These are phyloP conservation scores for Florisuga fusca DNA, from an alignment of 2,797 vertebrate genomes.

Conservation along the genomic window DNA sequence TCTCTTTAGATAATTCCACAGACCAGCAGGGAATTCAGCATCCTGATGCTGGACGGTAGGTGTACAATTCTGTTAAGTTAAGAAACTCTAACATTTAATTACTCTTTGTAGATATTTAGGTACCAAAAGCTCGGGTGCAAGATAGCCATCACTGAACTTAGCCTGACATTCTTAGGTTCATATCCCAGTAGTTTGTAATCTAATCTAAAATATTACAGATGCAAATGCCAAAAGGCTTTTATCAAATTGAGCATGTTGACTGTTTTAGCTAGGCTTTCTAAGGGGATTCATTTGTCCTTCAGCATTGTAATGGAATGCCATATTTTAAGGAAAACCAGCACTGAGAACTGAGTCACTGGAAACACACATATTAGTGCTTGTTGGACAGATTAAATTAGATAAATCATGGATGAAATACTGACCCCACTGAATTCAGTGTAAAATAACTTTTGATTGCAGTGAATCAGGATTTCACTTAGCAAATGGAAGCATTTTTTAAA, in stretches of 20 bases:
- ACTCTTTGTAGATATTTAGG: constrained; percentile 1
- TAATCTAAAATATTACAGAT: not conserved
- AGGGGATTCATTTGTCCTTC: not conserved
- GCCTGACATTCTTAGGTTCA: not conserved
- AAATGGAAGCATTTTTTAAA: not conserved
- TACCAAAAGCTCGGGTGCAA: not conserved
- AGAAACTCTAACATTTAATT: not conserved
- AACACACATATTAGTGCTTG: not conserved
- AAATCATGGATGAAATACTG: not conserved
- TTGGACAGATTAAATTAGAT: not conserved
- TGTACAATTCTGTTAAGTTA: constrained; percentile 42
- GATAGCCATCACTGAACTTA: not conserved
- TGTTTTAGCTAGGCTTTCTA: not conserved
- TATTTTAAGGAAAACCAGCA: not conserved
- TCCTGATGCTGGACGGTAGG: not conserved
- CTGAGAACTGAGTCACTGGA: not conserved
- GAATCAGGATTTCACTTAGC: not conserved
- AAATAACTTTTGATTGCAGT: not conserved
- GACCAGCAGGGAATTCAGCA: not conserved
- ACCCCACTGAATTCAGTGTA: not conserved
- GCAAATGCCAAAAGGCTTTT: not conserved
- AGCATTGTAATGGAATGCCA: not conserved
- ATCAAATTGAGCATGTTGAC: not conserved
- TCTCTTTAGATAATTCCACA: constrained; percentile 21
- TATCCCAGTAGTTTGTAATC: not conserved